Base-by-base conservation (phyloP, 2,888 invertebrate species). In the Eustalomyia histrio region DNA sequence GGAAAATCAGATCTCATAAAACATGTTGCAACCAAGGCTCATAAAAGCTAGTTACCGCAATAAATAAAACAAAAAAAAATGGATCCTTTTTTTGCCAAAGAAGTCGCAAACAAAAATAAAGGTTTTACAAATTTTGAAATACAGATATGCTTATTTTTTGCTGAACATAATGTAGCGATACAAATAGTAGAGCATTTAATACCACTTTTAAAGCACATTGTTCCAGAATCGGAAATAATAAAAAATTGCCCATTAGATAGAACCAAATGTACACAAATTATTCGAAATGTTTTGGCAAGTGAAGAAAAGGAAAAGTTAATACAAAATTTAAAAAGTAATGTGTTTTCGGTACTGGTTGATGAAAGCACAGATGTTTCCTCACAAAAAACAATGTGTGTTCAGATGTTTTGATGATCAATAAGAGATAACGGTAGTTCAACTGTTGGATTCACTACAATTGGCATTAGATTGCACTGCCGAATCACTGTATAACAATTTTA, bases 121-220 rank as follows among this genome's bases (percentile, higher is more conserved):
- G 61, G 50, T 35, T 21, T 53, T 52, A 16, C 21, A 29, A 61
- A 61, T 35, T 71, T 71, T 63, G 60, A 55, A 43, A 63, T 72
- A 16, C 61, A 50, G n/a, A 60, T 69, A 8, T 24, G 60, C n/a
- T 16, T 71, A 18, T 71, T 71, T 61, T 69, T 69, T 33, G 33
- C 33, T 33, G 33, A 33, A 33, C 33, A 33, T 33, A 33, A 33
- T 33, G 65, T n/a, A n/a, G n/a, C 53, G 16, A 53, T 65, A n/a
- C 65, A 52, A 65, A 14, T 52, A 17, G n/a, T 65, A 14, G 65
- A 29, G 33, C 33, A 33, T 33, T 33, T 33, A 33, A 33, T 33
- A 33, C 33, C 33, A 8, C 33, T 33, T 33, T 33, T 33, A 33
- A 33, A 33, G 33, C 6, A 33, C 33, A 33, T 33, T 33, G 33